Base-by-base conservation (phyloP, 23 tunicate species). In the Botrylloides violaceus region DNA sequence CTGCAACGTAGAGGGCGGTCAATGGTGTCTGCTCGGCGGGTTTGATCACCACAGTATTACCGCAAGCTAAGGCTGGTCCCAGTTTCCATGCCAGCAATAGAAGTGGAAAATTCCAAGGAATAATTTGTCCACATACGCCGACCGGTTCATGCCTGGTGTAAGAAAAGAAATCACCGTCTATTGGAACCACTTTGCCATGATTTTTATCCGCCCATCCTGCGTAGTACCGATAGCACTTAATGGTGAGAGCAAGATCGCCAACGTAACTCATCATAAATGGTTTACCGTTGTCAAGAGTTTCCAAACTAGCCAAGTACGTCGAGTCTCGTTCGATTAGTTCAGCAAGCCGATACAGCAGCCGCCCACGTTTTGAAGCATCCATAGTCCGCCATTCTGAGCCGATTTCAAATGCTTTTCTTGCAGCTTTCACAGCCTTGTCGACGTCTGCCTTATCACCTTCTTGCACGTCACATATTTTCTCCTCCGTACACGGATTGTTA, bases 1-100 rank as follows among this genome's bases (percentile, higher is more conserved):
- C 58, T 49, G 80, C 90, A 63, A 95, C 76, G 60, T 83, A 83
- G 32, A 95, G 74, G 20, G 99, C 99, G 2, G 99, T 95, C 22
- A 95, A 71, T 24, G 99, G 99, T 22, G 99, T 95, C 70, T 95
- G 99, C 73, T 95, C 99, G 20, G 99, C 99, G 2, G 99, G 90
- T 62, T 95, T 95, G 96, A 95, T 82, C 49, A 95, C 96, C 50
- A 95, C 96, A 20, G 84, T 80, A 53, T 79, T 76, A 21, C 98
- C 98, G 55, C 70, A 53, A 2, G 90, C 80, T 3, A 94, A 70
- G 1, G 98, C 98, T 19, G 98, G 98, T 3, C 88, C 98, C 29
- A 94, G 66, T 78, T 94, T 94, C 98, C 98, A 94, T 1, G 98
- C 88, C 71, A 80, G 94, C 94, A 94, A 80, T 20, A 86, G 76